Evolutionary conservation across 2,113 vertebrate species (phyloP).

Genomic region (Catharus fuscescens): DNA sequence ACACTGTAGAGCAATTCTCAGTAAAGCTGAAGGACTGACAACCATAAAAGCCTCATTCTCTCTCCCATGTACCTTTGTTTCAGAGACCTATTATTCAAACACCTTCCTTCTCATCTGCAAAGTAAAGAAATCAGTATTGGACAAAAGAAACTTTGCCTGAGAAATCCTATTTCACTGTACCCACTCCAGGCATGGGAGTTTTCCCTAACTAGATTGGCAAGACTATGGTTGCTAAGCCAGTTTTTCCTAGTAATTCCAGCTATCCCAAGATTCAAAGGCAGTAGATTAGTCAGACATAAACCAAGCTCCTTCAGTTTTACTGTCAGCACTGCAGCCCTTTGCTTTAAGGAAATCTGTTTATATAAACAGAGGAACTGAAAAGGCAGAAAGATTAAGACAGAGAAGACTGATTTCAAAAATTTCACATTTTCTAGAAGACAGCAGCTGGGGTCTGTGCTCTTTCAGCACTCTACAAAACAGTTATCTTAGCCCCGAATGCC

Average conservation of each 20-base stretch:
- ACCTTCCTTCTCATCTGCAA: not conserved
- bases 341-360: slow-evolving; percentile 3
- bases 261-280: slow-evolving; percentile 21
- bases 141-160: not conserved
- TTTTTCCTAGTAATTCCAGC: slow-evolving; percentile 26
- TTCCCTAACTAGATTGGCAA: slow-evolving; percentile 1
- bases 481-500: not conserved
- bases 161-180: slow-evolving; percentile 3
- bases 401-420: not conserved
- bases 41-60: not conserved
- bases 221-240: slow-evolving; percentile 22
- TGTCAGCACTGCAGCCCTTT: fast-evolving
- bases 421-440: not conserved
- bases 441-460: not conserved
- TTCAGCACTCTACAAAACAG: not conserved
- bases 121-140: not conserved
- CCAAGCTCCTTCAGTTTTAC: not conserved
- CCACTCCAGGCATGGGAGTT: slow-evolving; percentile 18
- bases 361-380: not conserved
- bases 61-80: not conserved
- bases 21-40: not conserved
- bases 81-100: not conserved
- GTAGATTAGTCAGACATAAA: slow-evolving; percentile 3
- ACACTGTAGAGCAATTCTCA: not conserved
- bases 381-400: not conserved